Evolutionary conservation across 2,113 vertebrate genomes (phyloP), one percentile per base, ranked within the genome.

Genomic region (Zosterops japonicus): DNA sequence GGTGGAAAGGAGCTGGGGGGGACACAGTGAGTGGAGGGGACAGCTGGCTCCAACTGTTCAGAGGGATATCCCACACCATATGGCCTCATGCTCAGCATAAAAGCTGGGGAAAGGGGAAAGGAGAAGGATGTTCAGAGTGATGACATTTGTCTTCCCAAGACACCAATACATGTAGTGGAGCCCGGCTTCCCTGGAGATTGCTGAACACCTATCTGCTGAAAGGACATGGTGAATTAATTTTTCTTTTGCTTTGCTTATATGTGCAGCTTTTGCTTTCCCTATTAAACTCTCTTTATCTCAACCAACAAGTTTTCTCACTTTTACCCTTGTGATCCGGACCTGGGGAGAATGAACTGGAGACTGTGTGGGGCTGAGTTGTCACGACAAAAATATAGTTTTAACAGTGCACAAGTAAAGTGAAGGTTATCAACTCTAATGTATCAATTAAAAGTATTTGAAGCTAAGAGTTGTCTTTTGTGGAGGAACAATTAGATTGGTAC

Each of bases 81-180:
- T 24, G 31, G 71, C 31, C 49, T 63, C 71, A 42, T 6, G 22
- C 18, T 69, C 71, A 70, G 64, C 63, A 50, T 8, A 49, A 63
- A 63, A 70, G 31, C 35, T 49, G 31, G 31, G 22, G 4, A 7
- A 61, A 41, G 15, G 9, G 76, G 14, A 41, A 49, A 55, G 21
- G 47, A 36, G 53, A 2, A 65, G 17, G 12, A 28, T 17, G 18
- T 6, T 70, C 42, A 9, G 63, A 70, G 35, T 28, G 42, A 56
- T 70, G 31, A 49, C 22, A 22, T 27, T 76, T 83, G 21, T 23
- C 70, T 55, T 76, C 41, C 29, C 22, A 53, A 18, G 25, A 53
- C 29, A 72, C 14, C 1, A 1, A 4, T 27, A 35, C 3, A 3
- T 16, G 31, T 24, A 35, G 8, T 20, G 14, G 14, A 63, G 22